Conservation (phyloP, 2,888 invertebrate species). For the Andrena flavipes region DNA sequence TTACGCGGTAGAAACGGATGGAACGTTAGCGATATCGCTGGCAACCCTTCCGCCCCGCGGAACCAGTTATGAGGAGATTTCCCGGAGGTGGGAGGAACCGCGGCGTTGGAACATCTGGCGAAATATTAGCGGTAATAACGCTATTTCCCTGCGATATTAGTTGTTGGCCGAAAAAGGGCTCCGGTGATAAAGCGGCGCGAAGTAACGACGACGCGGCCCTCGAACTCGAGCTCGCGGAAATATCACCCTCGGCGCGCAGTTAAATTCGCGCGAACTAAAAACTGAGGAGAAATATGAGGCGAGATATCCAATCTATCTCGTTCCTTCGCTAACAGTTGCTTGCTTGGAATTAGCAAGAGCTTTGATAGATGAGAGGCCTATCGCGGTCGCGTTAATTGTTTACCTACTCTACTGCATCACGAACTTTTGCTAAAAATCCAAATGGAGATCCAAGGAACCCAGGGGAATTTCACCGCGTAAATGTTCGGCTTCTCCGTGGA, state of each 20-base stretch:
- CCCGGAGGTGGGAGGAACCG: conserved; percentile 25
- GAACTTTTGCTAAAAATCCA: not conserved
- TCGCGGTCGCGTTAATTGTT: not conserved
- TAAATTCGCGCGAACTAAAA: not conserved
- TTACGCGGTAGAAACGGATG: conserved; percentile 59
- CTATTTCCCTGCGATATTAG: conserved; percentile 23
- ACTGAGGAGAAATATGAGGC: not conserved
- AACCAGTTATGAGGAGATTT: conserved; percentile 65
- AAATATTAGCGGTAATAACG: conserved; percentile 19
- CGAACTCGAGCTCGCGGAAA: conserved; percentile 2
- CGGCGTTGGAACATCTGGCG: not conserved
- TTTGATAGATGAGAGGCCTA: not conserved
- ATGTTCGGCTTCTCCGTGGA: not conserved
- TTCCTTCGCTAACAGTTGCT: not conserved
- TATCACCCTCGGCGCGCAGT: not conserved
- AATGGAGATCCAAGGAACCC: not conserved
- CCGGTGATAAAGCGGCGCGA: not conserved
- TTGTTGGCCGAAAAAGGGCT: conserved; percentile 1
- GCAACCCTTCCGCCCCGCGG: conserved; percentile 69
- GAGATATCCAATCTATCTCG: not conserved
- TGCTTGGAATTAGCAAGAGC: not conserved
- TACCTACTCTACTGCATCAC: not conserved
- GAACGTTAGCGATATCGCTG: conserved; percentile 64
- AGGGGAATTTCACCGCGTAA: conserved; percentile 4
- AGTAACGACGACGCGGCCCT: not conserved